Evolutionary conservation across 2,113 vertebrate species (phyloP), one percentile per base, ranked within the genome.

Genomic region (Otocyon megalotis): DNA sequence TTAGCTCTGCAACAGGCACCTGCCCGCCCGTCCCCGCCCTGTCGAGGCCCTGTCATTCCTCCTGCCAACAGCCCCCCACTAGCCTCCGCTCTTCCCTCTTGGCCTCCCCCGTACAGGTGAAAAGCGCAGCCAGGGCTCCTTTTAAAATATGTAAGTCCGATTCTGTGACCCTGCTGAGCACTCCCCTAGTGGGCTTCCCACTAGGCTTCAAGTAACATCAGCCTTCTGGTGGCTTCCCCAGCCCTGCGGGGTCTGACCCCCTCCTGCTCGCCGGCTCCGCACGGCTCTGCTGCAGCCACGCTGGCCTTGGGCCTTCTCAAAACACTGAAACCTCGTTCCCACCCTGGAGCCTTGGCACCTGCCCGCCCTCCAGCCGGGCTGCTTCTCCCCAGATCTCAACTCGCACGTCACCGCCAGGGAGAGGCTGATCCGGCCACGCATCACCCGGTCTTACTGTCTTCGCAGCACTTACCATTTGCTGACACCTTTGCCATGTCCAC

Each of bases 281-380:
- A 2, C 0, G 5, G 24, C 76, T 56, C 71, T n/a, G 48, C 15
- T 16, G 63, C 54, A 8, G 7, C 72, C 24, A 48, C 2, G 3
- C 72, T 28, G 24, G 43, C 71, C 77, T 50, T 19, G 53, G 50
- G 3, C 8, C 76, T 82, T 76, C 74, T 80, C 69, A 12, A 71
- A 19, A 62, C 1, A 0, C 3, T 32, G 14, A 1, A 5, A 53
- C 8, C 22, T 50, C 0, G 10, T 17, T 30, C 77, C 74, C 15
- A 53, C 43, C 86, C 22, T 1, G 12, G 63, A 72, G 22, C 58
- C 43, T 58, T 48, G 72, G n/a, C 32, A 11, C 19, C 17, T 13
- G n/a, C 72, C 67, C 22, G 17, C 20, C 86, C 30, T 28, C 37
- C 5, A 32, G 62, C 58, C 20, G 5, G 19, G 76, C 32, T 3